Base-by-base conservation (phyloP, 1,140 invertebrate genomes). In the Danaus plexippus region DNA sequence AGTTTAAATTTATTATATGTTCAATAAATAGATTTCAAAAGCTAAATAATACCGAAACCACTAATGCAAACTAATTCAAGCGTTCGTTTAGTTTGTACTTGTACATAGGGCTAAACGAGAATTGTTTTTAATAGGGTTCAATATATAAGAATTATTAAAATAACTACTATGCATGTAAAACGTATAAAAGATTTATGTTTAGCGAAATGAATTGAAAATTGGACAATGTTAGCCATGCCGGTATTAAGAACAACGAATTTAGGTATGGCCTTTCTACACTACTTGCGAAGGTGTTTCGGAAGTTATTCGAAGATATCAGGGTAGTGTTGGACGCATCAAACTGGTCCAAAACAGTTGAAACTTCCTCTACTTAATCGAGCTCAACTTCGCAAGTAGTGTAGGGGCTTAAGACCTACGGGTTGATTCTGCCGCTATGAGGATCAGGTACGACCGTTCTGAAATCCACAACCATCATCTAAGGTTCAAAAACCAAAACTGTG, bases 381-480 rank as follows among this genome's bases (percentile, higher is more conserved):
- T 48, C 15, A 12, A 45, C 47, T 48, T n/a, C 11, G 15, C 11
- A 15, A 15, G 47, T 48, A 48, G 32, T 12, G n/a, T 12, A 56
- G 49, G 41, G 41, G 47, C 22, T 52, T 45, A 51, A 50, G 61
- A 67, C 68, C 68, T 65, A 67, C 68, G 59, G 57, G 50, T 66
- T 56, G 12, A 45, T 54, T 41, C 61, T 55, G 62, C 59, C 51
- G 50, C 57, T 57, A 46, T 62, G 54, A 40, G 59, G 51, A 9
- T 58, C 61, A 46, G 73, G 66, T 51, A 54, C 51, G 47, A 71
- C 56, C 15, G 61, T 64, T 67, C 69, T 75, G 71, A 56, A 74
- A 74, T 59, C 46, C 47, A 57, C 45, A 58, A 57, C 11, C 43
- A 51, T 44, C 12, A 46, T 11, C 11, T 47, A 42, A 43, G 11